Percentiles rank a stretch among this genome's conserved stretches.
Evolutionary conservation across 2,113 vertebrate species (phyloP).

Genomic region (Saguinus imperator): DNA sequence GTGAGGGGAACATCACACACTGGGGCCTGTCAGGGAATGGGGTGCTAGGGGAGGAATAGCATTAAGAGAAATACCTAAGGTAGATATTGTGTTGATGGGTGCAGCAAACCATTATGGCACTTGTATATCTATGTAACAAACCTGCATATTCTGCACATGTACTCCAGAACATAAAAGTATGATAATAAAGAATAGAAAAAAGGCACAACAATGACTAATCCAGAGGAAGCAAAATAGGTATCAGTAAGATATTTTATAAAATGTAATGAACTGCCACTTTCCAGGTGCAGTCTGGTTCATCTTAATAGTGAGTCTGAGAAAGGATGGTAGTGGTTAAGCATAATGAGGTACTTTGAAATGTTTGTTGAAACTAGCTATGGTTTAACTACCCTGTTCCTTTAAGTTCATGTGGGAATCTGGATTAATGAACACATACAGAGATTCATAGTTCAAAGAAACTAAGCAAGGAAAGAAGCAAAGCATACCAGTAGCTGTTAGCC

Average conservation of each 20-base stretch:
- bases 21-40: no score
- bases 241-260: neutral
- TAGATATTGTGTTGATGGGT: no score
- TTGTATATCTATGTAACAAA: no score
- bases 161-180: no score
- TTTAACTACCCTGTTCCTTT: neutral
- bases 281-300: neutral
- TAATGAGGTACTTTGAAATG: neutral
- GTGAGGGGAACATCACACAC: no score
- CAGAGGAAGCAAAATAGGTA: neutral
- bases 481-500: neutral
- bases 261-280: neutral
- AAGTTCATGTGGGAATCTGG: neutral
- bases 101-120: no score
- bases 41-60: no score
- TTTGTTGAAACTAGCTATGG: neutral
- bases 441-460: neutral
- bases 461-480: neutral
- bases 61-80: no score
- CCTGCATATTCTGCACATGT: no score
- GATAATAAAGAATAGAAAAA: neutral
- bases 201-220: neutral
- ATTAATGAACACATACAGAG: neutral
- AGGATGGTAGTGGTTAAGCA: neutral
- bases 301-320: neutral